Percentiles rank a stretch among this genome's conserved stretches.
These are phyloP conservation scores for Pseudolaguvia tuberculata DNA, from an alignment of 2,113 vertebrate genomes.

Conservation along the genomic window DNA sequence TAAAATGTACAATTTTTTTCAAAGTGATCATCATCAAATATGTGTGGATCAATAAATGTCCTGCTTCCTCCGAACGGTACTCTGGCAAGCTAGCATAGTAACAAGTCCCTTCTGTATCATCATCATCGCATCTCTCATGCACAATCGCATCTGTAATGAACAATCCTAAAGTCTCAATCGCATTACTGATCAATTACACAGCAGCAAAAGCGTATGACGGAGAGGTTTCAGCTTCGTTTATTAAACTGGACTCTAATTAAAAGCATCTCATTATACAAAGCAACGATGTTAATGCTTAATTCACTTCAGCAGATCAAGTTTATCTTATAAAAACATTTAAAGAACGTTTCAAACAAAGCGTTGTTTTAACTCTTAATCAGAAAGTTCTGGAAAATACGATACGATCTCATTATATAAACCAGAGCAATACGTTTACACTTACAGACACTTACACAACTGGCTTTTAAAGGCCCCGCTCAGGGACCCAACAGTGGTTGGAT, in stretches of 20 bases:
- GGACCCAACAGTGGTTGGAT: too few relatives aligned
- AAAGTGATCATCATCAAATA: not conserved
- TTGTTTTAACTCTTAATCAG: too few relatives aligned
- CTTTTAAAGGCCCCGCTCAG: too few relatives aligned
- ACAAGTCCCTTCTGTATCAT: not conserved
- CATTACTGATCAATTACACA: too few relatives aligned
- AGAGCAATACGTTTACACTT: too few relatives aligned
- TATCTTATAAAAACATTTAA: constrained; percentile 9
- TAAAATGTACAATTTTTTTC: not conserved
- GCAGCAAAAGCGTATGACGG: not conserved
- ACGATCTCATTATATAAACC: too few relatives aligned
- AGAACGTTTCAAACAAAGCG: too few relatives aligned
- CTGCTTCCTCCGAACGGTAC: not conserved
- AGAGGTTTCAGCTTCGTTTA: not conserved
- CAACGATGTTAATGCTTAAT: constrained; percentile 2
- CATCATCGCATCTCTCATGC: not conserved
- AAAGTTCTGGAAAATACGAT: too few relatives aligned
- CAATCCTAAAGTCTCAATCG: not conserved
- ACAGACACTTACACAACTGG: too few relatives aligned
- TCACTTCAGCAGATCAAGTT: constrained; percentile 1
- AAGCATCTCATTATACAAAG: not conserved
- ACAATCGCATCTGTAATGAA: not conserved
- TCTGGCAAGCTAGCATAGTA: not conserved
- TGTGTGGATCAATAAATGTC: not conserved
- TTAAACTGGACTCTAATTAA: not conserved